Evolutionary conservation across 1,140 invertebrate genomes (phyloP).

Genomic region (Diorhabda sublineata): DNA sequence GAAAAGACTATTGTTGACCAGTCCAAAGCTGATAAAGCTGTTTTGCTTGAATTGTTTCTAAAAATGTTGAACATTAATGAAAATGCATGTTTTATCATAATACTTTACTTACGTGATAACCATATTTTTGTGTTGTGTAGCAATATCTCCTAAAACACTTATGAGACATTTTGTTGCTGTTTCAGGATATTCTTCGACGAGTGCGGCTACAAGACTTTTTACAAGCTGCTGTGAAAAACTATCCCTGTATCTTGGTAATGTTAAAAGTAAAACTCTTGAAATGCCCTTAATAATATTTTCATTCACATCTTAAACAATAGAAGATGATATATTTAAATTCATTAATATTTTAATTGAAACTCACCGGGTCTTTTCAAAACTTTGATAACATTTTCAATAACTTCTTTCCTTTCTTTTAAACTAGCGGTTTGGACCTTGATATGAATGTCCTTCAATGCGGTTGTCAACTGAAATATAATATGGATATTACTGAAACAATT

Average conservation of each 20-base stretch:
- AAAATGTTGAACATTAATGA: conserved; percentile 40
- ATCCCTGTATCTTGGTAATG: conserved; percentile 74
- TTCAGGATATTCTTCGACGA: conserved; percentile 63
- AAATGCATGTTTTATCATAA: conserved; percentile 30
- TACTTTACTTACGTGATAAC: conserved; percentile 61
- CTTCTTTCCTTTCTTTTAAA: conserved; percentile 65
- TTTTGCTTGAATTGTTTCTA: conserved; percentile 33
- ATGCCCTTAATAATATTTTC: conserved; percentile 74
- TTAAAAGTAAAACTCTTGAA: conserved; percentile 68
- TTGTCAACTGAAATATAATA: conserved; percentile 59
- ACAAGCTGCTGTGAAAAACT: conserved; percentile 70
- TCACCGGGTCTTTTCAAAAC: conserved; percentile 71
- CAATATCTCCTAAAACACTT: conserved; percentile 57
- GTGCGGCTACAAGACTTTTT: conserved; percentile 60
- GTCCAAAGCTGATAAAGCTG: conserved; percentile 33
- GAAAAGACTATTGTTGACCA: conserved; percentile 35
- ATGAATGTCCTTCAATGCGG: conserved; percentile 74
- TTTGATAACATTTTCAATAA: conserved; percentile 67
- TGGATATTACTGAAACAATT: conserved; percentile 8
- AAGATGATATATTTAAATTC: conserved; percentile 31
- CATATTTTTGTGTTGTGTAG: conserved; percentile 61
- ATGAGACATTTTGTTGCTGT: conserved; percentile 66
- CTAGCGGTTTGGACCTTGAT: conserved; percentile 73
- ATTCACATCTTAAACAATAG: conserved; percentile 62
- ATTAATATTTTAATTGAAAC: conserved; percentile 10